These are phyloP conservation scores for Fukomys damarensis DNA, from an alignment of 2,113 vertebrate species.

Conservation along the genomic window DNA sequence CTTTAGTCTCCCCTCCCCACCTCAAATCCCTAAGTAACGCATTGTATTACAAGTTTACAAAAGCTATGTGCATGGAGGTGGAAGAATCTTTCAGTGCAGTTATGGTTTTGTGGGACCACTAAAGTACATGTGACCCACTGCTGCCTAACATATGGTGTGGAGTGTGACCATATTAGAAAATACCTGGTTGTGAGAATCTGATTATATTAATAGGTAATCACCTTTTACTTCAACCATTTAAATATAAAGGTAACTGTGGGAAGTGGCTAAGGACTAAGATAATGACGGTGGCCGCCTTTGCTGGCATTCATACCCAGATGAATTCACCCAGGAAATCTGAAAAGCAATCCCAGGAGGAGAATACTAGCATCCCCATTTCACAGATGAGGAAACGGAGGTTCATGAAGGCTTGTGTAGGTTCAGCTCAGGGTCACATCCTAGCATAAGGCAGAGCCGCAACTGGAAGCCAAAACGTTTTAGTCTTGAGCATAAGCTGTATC, in stretches of 20 bases:
- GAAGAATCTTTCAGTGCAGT: not conserved
- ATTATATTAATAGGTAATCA: not conserved
- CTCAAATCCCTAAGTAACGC: not conserved
- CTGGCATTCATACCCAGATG: not conserved
- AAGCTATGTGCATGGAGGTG: not conserved
- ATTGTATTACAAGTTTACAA: not conserved
- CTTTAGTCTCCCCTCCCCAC: not conserved
- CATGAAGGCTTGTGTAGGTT: not conserved
- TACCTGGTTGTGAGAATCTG: not conserved
- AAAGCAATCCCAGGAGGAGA: not conserved
- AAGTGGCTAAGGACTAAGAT: not conserved
- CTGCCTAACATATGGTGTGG: not conserved
- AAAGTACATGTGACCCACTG: not conserved
- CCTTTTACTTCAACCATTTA: not conserved
- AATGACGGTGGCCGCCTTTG: not conserved
- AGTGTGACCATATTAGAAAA: not conserved
- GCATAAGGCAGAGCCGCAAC: not conserved
- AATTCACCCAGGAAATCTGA: not conserved
- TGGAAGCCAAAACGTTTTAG: not conserved
- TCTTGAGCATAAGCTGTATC: not conserved
- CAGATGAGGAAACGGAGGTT: not conserved
- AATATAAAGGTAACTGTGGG: not conserved
- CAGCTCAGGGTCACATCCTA: not conserved
- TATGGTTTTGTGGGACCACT: not conserved
- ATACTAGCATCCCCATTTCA: not conserved